These are phyloP conservation scores for Anhinga rufa DNA, from an alignment of 2,113 vertebrate species.

Conservation along the genomic window DNA sequence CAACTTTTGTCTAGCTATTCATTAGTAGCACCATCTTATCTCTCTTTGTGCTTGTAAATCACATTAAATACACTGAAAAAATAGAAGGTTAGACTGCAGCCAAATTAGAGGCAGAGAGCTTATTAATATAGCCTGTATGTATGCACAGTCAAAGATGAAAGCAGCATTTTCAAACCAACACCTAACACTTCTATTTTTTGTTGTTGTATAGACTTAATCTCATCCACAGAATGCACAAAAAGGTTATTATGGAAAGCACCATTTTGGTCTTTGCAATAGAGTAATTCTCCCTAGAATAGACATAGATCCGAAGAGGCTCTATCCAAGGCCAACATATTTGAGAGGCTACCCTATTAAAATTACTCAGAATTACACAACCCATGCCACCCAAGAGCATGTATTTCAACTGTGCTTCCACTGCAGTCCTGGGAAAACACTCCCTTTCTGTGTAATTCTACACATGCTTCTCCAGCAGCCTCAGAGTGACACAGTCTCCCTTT, in stretches of 20 bases:
- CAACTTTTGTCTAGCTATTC: background rate
- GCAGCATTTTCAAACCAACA: background rate
- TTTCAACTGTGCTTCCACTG: background rate
- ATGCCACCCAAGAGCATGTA: background rate
- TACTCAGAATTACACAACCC: background rate
- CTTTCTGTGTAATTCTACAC: background rate
- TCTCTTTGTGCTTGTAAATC: background rate
- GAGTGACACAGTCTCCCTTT: background rate
- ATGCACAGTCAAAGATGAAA: background rate
- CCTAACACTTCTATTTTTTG: background rate
- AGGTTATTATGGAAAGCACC: background rate
- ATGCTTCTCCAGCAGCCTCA: background rate
- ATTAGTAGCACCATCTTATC: background rate
- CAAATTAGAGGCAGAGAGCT: background rate
- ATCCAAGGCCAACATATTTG: background rate
- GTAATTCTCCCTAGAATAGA: background rate
- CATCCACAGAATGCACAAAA: background rate
- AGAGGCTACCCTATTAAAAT: background rate
- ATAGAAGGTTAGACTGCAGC: background rate
- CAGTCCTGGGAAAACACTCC: background rate
- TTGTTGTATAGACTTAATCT: background rate
- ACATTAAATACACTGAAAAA: background rate
- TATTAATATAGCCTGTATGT: background rate
- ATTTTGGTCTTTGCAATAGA: background rate
- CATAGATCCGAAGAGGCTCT: background rate